Conservation (phyloP, 2,888 invertebrate genomes). For the Sipha maydis region DNA sequence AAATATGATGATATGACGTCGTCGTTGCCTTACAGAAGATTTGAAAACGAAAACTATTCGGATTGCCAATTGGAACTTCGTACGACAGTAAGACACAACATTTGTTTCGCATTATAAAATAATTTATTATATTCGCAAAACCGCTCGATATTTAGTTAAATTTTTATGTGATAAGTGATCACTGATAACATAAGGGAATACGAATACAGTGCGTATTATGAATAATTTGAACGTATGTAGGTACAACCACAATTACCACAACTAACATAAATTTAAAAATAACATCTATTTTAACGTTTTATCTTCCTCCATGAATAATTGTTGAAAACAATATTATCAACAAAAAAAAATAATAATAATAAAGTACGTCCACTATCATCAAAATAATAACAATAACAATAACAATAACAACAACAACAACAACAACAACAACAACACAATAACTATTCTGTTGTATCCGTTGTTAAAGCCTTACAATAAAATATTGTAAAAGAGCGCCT, state of each 20-base stretch:
- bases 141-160: neutral
- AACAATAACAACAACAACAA: neutral
- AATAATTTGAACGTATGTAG: no score
- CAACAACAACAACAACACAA: no score
- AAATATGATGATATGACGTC: conserved; percentile 1
- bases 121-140: neutral
- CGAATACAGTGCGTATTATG: no score
- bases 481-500: neutral
- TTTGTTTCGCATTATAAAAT: neutral
- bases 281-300: neutral
- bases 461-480: neutral
- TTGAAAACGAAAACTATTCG: conserved; percentile 6
- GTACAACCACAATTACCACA: no score
- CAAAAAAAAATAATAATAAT: neutral
- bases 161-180: no score
- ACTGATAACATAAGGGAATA: no score
- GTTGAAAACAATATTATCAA: conserved; percentile 20
- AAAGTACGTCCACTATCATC: neutral
- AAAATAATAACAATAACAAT: neutral
- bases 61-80: conserved; percentile 14
- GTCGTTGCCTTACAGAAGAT: neutral
- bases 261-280: neutral
- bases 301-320: conserved; percentile 15
- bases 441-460: neutral
- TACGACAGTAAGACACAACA: conserved; percentile 9